A percentile compares a stretch with the other conserved stretches of the same genome.
Conservation (phyloP, 1,140 invertebrate genomes). For the Calephelis virginiensis region DNA sequence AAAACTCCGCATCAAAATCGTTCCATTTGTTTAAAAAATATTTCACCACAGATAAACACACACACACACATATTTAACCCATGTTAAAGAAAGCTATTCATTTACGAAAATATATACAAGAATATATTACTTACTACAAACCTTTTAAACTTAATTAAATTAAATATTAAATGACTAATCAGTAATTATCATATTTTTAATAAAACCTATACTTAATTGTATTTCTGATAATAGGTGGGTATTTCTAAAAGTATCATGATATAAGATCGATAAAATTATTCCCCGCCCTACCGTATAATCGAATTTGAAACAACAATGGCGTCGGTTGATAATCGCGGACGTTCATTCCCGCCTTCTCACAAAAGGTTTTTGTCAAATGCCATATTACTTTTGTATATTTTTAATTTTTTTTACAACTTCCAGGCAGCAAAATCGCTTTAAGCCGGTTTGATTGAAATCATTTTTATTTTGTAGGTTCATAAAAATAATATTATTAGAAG, state of each 20-base stretch:
- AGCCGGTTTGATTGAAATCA: slow-evolving; percentile 69
- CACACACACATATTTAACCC: too few species aligned
- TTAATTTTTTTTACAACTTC: slow-evolving; percentile 18
- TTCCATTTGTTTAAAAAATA: too few species aligned
- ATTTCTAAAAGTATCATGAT: background rate
- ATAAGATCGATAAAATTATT: slow-evolving; percentile 31
- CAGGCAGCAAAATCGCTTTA: slow-evolving; percentile 38
- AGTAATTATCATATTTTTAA: background rate
- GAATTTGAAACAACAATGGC: slow-evolving; percentile 65
- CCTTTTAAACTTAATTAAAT: too few species aligned
- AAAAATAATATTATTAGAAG: slow-evolving; percentile 68
- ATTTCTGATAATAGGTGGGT: background rate
- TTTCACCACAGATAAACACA: too few species aligned
- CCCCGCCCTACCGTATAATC: slow-evolving; percentile 56
- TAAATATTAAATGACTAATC: too few species aligned
- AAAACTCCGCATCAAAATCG: too few species aligned
- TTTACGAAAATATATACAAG: too few species aligned
- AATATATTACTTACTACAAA: too few species aligned
- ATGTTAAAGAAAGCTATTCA: too few species aligned
- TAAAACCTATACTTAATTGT: background rate
- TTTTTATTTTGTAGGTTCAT: slow-evolving; percentile 53
- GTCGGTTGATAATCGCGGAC: slow-evolving; percentile 57
- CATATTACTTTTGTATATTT: slow-evolving; percentile 38
- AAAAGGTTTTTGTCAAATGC: slow-evolving; percentile 58
- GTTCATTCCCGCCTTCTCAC: slow-evolving; percentile 45